phyloP scores from a whole-genome alignment of 2,113 vertebrate species.

The Apodemus sylvaticus region DNA sequence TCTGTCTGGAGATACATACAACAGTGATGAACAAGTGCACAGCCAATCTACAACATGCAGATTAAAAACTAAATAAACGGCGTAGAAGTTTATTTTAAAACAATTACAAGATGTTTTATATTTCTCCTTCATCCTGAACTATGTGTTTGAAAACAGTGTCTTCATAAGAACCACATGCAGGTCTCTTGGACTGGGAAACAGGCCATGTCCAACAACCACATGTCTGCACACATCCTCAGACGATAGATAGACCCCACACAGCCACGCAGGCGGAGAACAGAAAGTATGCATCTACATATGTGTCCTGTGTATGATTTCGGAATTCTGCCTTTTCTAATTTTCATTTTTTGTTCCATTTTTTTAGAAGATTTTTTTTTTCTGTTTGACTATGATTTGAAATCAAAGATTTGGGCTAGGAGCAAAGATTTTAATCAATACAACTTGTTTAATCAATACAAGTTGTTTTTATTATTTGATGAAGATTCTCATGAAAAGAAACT shows the following conservation, averaged over 20 bases:
- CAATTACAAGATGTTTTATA: constrained; percentile 83
- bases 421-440: constrained; percentile 43
- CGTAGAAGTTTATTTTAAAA: constrained; percentile 82
- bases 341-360: background rate
- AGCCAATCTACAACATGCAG: constrained; percentile 77
- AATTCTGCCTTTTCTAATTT: background rate
- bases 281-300: background rate
- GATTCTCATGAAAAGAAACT: background rate
- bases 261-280: constrained; percentile 57
- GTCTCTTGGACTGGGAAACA: constrained; percentile 81
- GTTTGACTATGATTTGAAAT: constrained; percentile 26
- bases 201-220: constrained; percentile 77
- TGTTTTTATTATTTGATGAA: constrained; percentile 42
- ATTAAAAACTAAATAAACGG: constrained; percentile 83
- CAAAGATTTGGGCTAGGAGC: constrained; percentile 2
- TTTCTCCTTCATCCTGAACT: constrained; percentile 80
- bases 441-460: constrained; percentile 8
- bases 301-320: background rate
- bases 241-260: constrained; percentile 81
- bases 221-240: constrained; percentile 77
- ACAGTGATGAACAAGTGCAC: constrained; percentile 79
- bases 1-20: constrained; percentile 77
- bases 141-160: constrained; percentile 80
- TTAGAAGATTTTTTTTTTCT: constrained; percentile 36
- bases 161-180: constrained; percentile 85